Percentiles rank a stretch among this genome's conserved stretches.
Evolutionary conservation across 2,113 vertebrate species (phyloP).

Genomic region (Boulengeromyrus knoepffleri): DNA sequence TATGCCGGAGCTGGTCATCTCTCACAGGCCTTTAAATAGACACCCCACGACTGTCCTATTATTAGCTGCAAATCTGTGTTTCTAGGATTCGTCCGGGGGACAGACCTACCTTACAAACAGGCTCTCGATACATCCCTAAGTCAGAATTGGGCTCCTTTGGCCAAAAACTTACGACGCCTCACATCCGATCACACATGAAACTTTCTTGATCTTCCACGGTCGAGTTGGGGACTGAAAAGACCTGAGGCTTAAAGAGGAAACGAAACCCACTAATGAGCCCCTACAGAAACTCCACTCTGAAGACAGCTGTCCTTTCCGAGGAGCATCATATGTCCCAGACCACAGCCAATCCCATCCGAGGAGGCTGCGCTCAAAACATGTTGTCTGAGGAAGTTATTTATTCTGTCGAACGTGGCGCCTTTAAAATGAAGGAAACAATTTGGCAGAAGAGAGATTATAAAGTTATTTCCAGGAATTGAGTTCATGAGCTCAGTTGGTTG

Average conservation of each 20-base stretch:
- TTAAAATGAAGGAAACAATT: neutral
- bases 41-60: slow-evolving; percentile 49
- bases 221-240: neutral
- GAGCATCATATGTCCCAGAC: neutral
- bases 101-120: slow-evolving; percentile 21
- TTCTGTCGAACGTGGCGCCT: neutral
- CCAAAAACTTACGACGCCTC: neutral
- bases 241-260: neutral
- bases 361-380: neutral
- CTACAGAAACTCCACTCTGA: slow-evolving; percentile 1
- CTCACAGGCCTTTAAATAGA: slow-evolving; percentile 72
- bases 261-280: neutral
- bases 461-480: neutral
- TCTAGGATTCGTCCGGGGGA: slow-evolving; percentile 29
- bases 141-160: neutral
- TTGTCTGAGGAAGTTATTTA: neutral
- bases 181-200: neutral
- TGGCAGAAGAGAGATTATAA: neutral
- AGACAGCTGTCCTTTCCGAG: neutral
- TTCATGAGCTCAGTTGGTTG: neutral
- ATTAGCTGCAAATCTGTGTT: slow-evolving; percentile 49
- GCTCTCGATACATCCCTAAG: slow-evolving; percentile 14
- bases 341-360: neutral
- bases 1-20: slow-evolving; percentile 65
- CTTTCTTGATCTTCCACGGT: neutral